Evolutionary conservation across 2,888 invertebrate species (phyloP), one percentile per base, ranked within the genome.

Genomic region (Ornithoptera alexandrae): DNA sequence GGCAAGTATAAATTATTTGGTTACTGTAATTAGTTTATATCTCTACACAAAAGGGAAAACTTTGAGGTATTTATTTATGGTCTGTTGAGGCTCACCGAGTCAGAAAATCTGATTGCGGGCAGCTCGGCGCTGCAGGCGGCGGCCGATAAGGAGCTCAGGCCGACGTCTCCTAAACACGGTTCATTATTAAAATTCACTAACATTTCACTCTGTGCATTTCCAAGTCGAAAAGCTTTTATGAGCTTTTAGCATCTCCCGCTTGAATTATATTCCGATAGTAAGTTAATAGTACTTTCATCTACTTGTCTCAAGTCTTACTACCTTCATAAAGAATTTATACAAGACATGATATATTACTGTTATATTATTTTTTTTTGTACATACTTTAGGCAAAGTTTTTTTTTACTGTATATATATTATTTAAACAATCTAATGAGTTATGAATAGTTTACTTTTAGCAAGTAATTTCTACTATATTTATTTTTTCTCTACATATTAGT

Each of bases 21-120:
- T 66, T 61, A 67, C 53, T 66, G 50, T 53, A 61, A 67, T 67
- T n/a, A 63, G 71, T 61, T 75, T 74, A 73, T 72, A 75, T 72
- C 73, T 77, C 78, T 75, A 79, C 76, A 72, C 20, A 67, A 76
- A 30, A 66, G 69, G 65, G 71, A 65, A 71, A 69, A 68, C 71
- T 46, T 76, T 72, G 70, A 68, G 58, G 74, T 74, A 78, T 75
- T 74, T 74, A 77, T 79, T 76, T 71, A 72, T 68, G 71, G 70
- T 46, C 73, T 71, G 74, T 73, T 73, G 74, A 69, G 69, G 73
- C 76, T 76, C 65, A 67, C 62, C 69, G 61, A 68, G 72, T 70
- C 72, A 69, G 77, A 79, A 81, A 86, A 82, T 85, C 83, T 79
- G 84, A 84, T 86, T 82, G 83, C 73, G 79, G 81, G 73, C 71